Evolutionary conservation across 2,113 vertebrate genomes (phyloP).

Genomic region (Merops nubicus): DNA sequence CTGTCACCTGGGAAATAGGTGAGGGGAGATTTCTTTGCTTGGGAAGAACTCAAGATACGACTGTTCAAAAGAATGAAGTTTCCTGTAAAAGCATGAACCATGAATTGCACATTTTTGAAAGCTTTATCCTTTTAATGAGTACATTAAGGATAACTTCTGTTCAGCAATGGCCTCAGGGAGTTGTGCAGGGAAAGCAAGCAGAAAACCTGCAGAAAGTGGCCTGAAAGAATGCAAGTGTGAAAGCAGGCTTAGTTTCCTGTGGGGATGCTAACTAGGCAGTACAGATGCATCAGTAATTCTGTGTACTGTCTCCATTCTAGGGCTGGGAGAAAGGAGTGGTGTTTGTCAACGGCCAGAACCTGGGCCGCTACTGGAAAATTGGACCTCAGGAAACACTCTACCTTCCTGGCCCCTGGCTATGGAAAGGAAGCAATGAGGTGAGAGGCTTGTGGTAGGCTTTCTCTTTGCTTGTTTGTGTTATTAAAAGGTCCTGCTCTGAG

Average conservation of each 20-base stretch:
- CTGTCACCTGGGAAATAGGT: background rate
- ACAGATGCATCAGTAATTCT: background rate
- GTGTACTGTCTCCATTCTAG: conserved; percentile 57
- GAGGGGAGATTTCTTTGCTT: background rate
- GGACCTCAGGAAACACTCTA: conserved; percentile 93
- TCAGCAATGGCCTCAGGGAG: background rate
- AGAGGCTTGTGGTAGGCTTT: background rate
- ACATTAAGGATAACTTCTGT: background rate
- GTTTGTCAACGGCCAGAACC: conserved; percentile 89
- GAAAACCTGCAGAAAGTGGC: background rate
- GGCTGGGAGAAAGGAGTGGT: conserved; percentile 95
- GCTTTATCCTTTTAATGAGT: background rate
- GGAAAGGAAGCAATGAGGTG: conserved; percentile 89
- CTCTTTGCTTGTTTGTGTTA: background rate
- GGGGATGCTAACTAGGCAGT: background rate
- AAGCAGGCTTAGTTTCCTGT: background rate
- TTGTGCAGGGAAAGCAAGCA: background rate
- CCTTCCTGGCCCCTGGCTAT: conserved; percentile 87
- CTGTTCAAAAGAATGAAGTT: background rate
- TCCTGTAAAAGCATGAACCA: background rate
- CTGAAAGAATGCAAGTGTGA: background rate
- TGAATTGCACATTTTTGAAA: background rate
- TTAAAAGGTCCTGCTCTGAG: background rate
- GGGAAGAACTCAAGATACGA: background rate
- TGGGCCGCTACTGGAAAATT: conserved; percentile 94